A percentile compares a stretch with the other conserved stretches of the same genome.
phyloP scores from a whole-genome alignment of 1,140 invertebrate genomes.

The Tetramorium simillimum region DNA sequence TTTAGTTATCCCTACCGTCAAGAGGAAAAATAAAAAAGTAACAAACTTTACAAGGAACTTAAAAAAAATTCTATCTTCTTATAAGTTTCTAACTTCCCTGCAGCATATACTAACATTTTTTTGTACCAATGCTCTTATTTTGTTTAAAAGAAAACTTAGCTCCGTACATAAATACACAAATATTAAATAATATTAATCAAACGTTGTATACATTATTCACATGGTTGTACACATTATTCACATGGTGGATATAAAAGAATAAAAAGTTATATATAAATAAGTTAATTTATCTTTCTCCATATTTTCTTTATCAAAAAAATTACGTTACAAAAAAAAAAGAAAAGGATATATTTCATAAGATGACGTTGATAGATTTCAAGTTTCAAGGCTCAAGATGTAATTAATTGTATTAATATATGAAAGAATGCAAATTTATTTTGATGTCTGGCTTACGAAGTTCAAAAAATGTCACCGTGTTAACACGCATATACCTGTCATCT shows the following conservation, averaged over 20 bases:
- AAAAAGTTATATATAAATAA: not conserved
- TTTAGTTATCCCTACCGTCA: not conserved
- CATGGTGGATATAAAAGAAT: not conserved
- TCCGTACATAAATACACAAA: not conserved
- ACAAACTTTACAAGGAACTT: not conserved
- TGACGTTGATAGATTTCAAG: not conserved
- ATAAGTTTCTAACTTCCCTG: not conserved
- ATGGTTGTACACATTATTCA: not conserved
- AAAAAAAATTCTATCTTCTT: conserved; percentile 7
- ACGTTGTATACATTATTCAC: not conserved
- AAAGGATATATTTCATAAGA: not conserved
- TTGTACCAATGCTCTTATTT: not conserved
- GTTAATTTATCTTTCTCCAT: not conserved
- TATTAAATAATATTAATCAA: conserved; percentile 11
- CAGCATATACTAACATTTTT: not conserved
- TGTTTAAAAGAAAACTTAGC: not conserved
- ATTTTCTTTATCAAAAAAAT: not conserved
- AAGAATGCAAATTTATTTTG: not conserved
- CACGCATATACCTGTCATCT: not conserved
- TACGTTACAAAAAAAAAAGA: not conserved
- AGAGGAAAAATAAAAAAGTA: not conserved
- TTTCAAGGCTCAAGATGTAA: conserved; percentile 2
- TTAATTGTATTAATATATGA: not conserved
- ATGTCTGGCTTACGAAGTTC: not conserved
- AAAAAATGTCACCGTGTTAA: not conserved